Conservation (phyloP, 2,113 vertebrate species). For the Scartelaos histophorus region DNA sequence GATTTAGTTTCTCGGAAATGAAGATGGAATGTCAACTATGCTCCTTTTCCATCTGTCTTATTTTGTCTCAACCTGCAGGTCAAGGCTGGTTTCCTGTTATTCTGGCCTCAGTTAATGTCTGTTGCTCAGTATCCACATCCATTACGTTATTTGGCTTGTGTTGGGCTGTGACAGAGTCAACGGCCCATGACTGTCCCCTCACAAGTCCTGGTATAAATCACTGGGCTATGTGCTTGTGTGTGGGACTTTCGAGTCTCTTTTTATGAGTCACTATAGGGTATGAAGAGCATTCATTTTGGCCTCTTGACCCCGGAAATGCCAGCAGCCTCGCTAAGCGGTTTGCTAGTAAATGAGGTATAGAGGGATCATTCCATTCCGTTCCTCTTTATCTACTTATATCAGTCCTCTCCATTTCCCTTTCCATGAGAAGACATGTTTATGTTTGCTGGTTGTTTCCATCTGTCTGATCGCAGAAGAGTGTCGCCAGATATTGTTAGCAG, state of each 20-base stretch:
- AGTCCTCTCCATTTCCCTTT: slow-evolving; percentile 67
- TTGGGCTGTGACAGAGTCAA: slow-evolving; percentile 67
- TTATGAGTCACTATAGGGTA: slow-evolving; percentile 60
- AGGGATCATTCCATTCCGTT: slow-evolving; percentile 61
- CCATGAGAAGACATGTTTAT: slow-evolving; percentile 71
- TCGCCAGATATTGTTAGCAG: slow-evolving; percentile 35
- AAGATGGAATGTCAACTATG: slow-evolving; percentile 31
- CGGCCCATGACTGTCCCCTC: slow-evolving; percentile 60
- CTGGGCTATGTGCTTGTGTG: slow-evolving; percentile 26
- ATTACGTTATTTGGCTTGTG: slow-evolving; percentile 65
- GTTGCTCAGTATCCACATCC: slow-evolving; percentile 62
- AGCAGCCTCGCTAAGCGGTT: slow-evolving; percentile 73
- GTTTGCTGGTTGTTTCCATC: slow-evolving; percentile 57
- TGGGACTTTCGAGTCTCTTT: slow-evolving; percentile 34
- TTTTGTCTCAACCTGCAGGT: slow-evolving; percentile 46
- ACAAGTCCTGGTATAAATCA: slow-evolving; percentile 66
- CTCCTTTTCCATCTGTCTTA: slow-evolving; percentile 26
- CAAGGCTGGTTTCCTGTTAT: slow-evolving; percentile 71
- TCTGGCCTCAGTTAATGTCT: slow-evolving; percentile 61
- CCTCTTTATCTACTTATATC: slow-evolving; percentile 70
- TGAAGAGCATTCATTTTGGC: slow-evolving; percentile 64
- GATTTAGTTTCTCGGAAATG: slow-evolving; percentile 33
- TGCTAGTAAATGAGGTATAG: slow-evolving; percentile 80
- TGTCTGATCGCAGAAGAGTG: slow-evolving; percentile 43
- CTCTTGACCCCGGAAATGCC: slow-evolving; percentile 79